A percentile compares a stretch with the other conserved stretches of the same genome.
phyloP scores from a whole-genome alignment of 1,140 invertebrate genomes.

The Telenomus remus region DNA sequence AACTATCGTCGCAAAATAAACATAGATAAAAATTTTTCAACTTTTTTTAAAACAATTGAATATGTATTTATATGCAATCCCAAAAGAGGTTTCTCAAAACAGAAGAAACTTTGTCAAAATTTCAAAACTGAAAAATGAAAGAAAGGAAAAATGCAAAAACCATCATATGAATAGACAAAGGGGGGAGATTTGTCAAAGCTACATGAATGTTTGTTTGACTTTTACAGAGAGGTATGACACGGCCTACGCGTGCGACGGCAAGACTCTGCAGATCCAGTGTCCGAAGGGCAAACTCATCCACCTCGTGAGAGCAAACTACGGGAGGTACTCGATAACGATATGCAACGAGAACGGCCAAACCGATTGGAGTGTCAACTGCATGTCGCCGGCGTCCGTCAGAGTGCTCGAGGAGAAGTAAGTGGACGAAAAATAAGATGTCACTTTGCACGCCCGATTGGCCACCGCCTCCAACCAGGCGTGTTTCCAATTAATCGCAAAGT shows the following conservation, averaged over 20 bases:
- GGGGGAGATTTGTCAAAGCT: not conserved
- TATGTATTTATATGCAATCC: too few relatives aligned
- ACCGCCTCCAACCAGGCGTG: conserved; percentile 33
- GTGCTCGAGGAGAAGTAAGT: conserved; percentile 87
- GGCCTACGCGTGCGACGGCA: conserved; percentile 95
- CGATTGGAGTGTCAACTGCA: conserved; percentile 98
- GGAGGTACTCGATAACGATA: conserved; percentile 95
- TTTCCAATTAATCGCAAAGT: conserved; percentile 51
- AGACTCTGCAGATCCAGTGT: conserved; percentile 90
- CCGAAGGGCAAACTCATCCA: conserved; percentile 91
- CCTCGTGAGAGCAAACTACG: conserved; percentile 95
- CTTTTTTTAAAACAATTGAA: too few relatives aligned
- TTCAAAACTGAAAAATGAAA: too few relatives aligned
- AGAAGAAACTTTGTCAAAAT: too few relatives aligned
- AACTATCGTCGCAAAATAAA: too few relatives aligned
- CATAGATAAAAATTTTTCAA: too few relatives aligned
- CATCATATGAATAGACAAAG: not conserved
- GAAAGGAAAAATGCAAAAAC: too few relatives aligned
- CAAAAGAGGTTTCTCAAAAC: too few relatives aligned
- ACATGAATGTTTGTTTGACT: not conserved
- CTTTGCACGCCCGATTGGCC: conserved; percentile 44
- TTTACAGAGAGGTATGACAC: conserved; percentile 88
- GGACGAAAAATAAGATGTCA: conserved; percentile 49
- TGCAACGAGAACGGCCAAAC: conserved; percentile 97
- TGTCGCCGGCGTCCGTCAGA: conserved; percentile 87